These are phyloP conservation scores for Amyelois transitella DNA, from an alignment of 1,140 invertebrate species.

Conservation along the genomic window DNA sequence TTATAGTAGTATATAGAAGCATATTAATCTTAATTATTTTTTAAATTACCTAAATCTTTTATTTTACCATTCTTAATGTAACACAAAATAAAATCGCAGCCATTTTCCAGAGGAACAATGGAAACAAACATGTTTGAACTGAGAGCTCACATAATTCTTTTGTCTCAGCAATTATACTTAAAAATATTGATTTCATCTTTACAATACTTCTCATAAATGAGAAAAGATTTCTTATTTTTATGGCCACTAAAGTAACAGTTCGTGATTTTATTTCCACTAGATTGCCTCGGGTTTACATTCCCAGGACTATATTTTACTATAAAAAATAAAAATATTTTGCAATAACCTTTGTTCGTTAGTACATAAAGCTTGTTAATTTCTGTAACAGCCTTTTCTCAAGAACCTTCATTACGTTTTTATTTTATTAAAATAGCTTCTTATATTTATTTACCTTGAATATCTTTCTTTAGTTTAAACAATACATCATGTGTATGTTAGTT, in stretches of 20 bases:
- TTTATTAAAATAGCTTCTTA: too few relatives aligned
- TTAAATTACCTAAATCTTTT: too few relatives aligned
- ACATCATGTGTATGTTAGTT: too few relatives aligned
- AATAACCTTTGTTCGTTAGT: too few relatives aligned
- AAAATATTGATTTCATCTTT: slow-evolving; percentile 67
- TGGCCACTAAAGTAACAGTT: neutral
- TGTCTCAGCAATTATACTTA: slow-evolving; percentile 62
- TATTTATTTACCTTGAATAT: too few relatives aligned
- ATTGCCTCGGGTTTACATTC: neutral
- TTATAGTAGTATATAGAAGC: neutral
- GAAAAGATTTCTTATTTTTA: slow-evolving; percentile 5
- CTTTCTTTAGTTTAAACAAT: too few relatives aligned
- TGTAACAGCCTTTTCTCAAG: too few relatives aligned
- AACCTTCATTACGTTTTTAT: too few relatives aligned
- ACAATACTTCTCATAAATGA: slow-evolving; percentile 19
- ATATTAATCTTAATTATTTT: neutral
- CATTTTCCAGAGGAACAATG: slow-evolving; percentile 18
- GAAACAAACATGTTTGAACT: slow-evolving; percentile 33
- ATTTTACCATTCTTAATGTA: too few relatives aligned
- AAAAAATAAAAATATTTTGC: too few relatives aligned
- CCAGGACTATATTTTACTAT: neutral
- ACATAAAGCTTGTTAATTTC: too few relatives aligned
- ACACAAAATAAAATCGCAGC: too few relatives aligned
- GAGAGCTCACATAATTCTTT: slow-evolving; percentile 57
- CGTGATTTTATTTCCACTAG: neutral